Evolutionary conservation across 2,113 vertebrate genomes (phyloP).

Genomic region (Phalacrocorax aristotelis): DNA sequence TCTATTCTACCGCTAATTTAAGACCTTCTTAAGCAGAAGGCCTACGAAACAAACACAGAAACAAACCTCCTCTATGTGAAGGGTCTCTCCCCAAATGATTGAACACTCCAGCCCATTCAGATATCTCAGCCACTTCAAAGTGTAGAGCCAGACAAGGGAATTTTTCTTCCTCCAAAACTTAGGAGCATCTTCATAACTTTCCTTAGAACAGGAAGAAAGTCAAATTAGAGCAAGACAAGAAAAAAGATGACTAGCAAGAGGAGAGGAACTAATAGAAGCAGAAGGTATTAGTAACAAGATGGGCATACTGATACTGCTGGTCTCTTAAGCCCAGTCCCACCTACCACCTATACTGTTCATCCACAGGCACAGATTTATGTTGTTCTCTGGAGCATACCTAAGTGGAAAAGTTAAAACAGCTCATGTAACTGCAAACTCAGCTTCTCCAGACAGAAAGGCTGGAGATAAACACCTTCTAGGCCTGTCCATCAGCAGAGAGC

Average conservation of each 20-base stretch:
- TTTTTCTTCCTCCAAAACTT: not conserved
- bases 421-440: not conserved
- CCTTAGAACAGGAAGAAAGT: not conserved
- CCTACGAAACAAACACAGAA: not conserved
- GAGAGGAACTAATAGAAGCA: not conserved
- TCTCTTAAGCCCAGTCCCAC: not conserved
- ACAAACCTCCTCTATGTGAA: not conserved
- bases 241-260: not conserved
- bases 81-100: not conserved
- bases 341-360: not conserved
- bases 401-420: not conserved
- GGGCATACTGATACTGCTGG: not conserved
- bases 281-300: not conserved
- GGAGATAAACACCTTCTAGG: not conserved
- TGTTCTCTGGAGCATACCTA: not conserved
- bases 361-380: not conserved
- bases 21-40: not conserved
- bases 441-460: not conserved
- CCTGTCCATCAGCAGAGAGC: not conserved
- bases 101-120: not conserved
- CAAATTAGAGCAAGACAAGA: not conserved
- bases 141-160: not conserved
- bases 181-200: not conserved
- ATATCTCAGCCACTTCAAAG: not conserved
- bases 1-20: not conserved